A percentile compares a stretch with the other conserved stretches of the same genome.
Evolutionary conservation across 2,888 invertebrate species (phyloP).

Genomic region (Conomelus anceps): DNA sequence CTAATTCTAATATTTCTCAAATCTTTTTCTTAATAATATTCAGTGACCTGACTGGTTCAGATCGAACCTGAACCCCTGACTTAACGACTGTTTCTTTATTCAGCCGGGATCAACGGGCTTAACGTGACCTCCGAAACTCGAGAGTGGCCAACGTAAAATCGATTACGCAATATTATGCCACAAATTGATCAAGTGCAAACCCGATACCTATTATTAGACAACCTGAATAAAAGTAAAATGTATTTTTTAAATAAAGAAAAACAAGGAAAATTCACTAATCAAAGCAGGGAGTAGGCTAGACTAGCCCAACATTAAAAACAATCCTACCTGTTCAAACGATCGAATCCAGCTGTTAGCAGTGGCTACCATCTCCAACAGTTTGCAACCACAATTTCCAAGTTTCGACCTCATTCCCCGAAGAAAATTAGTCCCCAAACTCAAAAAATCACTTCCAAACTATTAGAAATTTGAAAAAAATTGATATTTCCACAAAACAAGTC

Average conservation of each 20-base stretch:
- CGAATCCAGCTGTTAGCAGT: not conserved
- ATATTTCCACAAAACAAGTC: not conserved
- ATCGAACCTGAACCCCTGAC: too few relatives aligned
- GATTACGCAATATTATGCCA: not conserved
- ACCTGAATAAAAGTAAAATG: not conserved
- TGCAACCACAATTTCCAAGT: not conserved
- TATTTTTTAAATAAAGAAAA: not conserved
- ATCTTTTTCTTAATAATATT: too few relatives aligned
- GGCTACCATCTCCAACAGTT: not conserved
- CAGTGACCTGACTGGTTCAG: too few relatives aligned
- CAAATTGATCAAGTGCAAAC: too few relatives aligned
- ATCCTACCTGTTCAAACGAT: not conserved
- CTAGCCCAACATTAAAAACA: not conserved
- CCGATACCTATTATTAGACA: too few relatives aligned
- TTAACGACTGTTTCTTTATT: too few relatives aligned
- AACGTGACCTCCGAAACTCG: not conserved
- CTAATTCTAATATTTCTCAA: too few relatives aligned
- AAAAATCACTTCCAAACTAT: not conserved
- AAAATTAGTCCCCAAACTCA: too few relatives aligned
- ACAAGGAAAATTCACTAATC: not conserved
- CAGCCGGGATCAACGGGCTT: not conserved
- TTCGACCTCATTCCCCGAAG: not conserved
- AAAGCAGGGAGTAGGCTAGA: too few relatives aligned
- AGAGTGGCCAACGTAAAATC: not conserved
- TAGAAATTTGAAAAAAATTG: not conserved